These are phyloP conservation scores for Xerus inauris DNA, from an alignment of 2,113 vertebrate species.

Conservation along the genomic window DNA sequence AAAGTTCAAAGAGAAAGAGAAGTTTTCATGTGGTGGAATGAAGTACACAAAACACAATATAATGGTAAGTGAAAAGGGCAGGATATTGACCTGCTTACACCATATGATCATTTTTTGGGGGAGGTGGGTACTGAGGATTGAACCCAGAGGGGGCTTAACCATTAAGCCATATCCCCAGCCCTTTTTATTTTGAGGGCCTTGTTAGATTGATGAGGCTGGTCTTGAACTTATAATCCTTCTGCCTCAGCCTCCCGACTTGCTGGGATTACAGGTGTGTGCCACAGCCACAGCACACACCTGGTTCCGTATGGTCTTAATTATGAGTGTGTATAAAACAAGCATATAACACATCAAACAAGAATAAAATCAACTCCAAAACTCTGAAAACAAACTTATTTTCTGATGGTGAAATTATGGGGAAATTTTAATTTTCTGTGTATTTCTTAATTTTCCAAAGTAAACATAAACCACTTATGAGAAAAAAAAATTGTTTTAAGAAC, in stretches of 20 bases:
- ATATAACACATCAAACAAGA: not conserved
- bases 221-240: too few species aligned
- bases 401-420: not conserved
- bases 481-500: not conserved
- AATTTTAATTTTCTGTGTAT: not conserved
- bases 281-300: too few species aligned
- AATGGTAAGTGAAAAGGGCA: not conserved
- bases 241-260: too few species aligned
- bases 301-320: not conserved
- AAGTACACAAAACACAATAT: not conserved
- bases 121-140: too few species aligned
- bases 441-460: conserved; percentile 46
- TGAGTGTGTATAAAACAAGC: not conserved
- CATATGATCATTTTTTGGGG: too few species aligned
- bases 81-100: not conserved
- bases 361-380: not conserved
- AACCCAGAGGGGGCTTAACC: too few species aligned
- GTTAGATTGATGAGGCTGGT: too few species aligned
- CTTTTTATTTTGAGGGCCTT: too few species aligned
- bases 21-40: not conserved
- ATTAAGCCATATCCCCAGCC: too few species aligned
- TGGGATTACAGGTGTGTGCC: too few species aligned
- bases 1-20: not conserved
- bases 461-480: not conserved
- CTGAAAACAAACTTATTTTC: conserved; percentile 6